A percentile compares a stretch with the other conserved stretches of the same genome.
Evolutionary conservation across 2,888 invertebrate species (phyloP).

Genomic region (Choristoneura rosaceana): DNA sequence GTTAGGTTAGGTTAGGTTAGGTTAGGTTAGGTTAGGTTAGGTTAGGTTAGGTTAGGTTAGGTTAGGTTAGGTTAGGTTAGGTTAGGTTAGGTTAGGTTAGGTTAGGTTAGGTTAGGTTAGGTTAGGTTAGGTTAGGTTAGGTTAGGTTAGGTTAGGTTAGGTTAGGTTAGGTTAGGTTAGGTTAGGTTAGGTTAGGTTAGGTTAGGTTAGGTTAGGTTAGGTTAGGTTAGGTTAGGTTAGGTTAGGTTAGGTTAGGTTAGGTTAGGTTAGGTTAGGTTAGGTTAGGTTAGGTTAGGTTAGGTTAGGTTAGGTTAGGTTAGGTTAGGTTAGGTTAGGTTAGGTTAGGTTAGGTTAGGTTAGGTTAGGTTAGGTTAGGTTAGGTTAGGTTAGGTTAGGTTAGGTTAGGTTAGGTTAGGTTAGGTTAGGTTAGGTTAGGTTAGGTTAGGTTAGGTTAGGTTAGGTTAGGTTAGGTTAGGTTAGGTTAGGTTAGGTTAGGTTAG

Average conservation of each 20-base stretch:
- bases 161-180: constrained; percentile 37
- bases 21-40: constrained; percentile 42
- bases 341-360: constrained; percentile 31
- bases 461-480: constrained; percentile 44
- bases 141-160: constrained; percentile 36
- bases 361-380: constrained; percentile 33
- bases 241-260: constrained; percentile 9
- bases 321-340: constrained; percentile 38
- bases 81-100: constrained; percentile 36
- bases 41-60: constrained; percentile 35
- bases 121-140: constrained; percentile 37
- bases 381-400: constrained; percentile 29
- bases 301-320: constrained; percentile 30
- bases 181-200: constrained; percentile 31
- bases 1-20: constrained; percentile 44
- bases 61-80: constrained; percentile 34
- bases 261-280: constrained; percentile 30
- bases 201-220: constrained; percentile 26
- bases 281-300: constrained; percentile 40
- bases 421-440: too few species aligned
- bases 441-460: constrained; percentile 46
- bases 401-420: constrained; percentile 40
- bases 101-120: constrained; percentile 37
- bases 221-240: constrained; percentile 8
- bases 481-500: constrained; percentile 28